Evolutionary conservation across 2,888 invertebrate species (phyloP), one percentile per base, ranked within the genome.

Genomic region (Cryptus viduatorius): DNA sequence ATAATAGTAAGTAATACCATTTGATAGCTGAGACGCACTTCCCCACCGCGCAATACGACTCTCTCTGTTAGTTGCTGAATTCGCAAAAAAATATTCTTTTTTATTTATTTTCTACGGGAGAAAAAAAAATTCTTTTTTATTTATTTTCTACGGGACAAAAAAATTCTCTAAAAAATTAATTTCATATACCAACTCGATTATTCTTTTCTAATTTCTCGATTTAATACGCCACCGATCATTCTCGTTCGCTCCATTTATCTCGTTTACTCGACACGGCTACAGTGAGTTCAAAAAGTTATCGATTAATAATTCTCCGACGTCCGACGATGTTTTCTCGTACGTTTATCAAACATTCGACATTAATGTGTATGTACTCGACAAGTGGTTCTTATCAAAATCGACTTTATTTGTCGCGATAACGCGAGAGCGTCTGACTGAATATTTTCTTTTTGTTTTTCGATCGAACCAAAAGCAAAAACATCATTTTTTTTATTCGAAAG

Each of bases 211-310:
- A 24, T 24, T 12, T 37, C 7, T 37, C 24, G 24, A 24, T 24
- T 3, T 10, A 24, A 24, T 59, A 8, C 37, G 37, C 37, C 37
- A 37, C 8, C 37, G 37, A 37, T 37, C 37, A 76, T 79, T 79
- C 37, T 64, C 46, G 37, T 31, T 12, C 10, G 10, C 24, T 12
- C 5, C 10, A 12, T 64, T 76, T 76, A 79, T 83, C 76, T n/a
- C 37, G 71, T 16, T 42, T 19, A 42, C 16, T 37, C 37, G 37
- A 37, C 4, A 7, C 16, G 16, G 46, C 42, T 71, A 42, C 16
- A n/a, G 31, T n/a, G 84, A 68, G 84, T 77, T 84, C 80, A 84
- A 84, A 68, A 67, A 68, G 84, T 84, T 81, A 84, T 84, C 84
- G 46, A 50, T 44, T 44, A 73, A 73, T 44, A 73, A 73, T 71